Conservation (phyloP, 2,797 vertebrate species). For the Enteromius afrohamiltoni region DNA sequence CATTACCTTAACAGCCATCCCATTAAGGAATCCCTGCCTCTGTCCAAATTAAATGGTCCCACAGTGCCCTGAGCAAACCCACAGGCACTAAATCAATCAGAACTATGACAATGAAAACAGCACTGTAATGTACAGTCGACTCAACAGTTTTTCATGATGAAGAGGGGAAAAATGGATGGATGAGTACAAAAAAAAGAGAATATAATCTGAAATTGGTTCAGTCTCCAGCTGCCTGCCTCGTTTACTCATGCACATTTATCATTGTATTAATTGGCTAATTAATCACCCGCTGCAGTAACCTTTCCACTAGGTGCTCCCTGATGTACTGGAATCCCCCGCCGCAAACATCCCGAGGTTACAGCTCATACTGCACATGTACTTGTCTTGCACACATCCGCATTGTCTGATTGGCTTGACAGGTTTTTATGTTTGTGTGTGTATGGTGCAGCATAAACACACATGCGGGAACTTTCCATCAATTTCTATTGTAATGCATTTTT, state of each 20-base stretch:
- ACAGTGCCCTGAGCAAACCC: constrained; percentile 36
- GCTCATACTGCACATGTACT: constrained; percentile 9
- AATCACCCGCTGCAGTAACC: constrained; percentile 60
- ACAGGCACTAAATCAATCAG: constrained; percentile 58
- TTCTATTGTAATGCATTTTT: neutral
- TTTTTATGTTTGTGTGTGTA: neutral
- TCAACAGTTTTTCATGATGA: constrained; percentile 57
- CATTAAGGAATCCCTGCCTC: constrained; percentile 43
- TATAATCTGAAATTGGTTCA: constrained; percentile 48
- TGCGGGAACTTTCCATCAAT: neutral
- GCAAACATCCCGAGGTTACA: neutral
- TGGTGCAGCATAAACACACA: neutral
- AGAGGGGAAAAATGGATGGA: constrained; percentile 13
- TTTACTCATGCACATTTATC: constrained; percentile 63
- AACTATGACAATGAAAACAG: constrained; percentile 53
- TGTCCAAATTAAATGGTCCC: constrained; percentile 28
- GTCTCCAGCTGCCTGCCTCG: constrained; percentile 56
- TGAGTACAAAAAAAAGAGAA: constrained; percentile 36
- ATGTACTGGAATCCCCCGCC: constrained; percentile 46
- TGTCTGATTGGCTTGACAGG: neutral
- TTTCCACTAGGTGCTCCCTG: constrained; percentile 44
- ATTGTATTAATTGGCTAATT: constrained; percentile 66
- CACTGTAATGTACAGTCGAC: constrained; percentile 45
- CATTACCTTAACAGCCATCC: constrained; percentile 58
- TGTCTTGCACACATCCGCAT: neutral